Base-by-base conservation (phyloP, 2,797 vertebrate species). In the Poeciliopsis gracilis region DNA sequence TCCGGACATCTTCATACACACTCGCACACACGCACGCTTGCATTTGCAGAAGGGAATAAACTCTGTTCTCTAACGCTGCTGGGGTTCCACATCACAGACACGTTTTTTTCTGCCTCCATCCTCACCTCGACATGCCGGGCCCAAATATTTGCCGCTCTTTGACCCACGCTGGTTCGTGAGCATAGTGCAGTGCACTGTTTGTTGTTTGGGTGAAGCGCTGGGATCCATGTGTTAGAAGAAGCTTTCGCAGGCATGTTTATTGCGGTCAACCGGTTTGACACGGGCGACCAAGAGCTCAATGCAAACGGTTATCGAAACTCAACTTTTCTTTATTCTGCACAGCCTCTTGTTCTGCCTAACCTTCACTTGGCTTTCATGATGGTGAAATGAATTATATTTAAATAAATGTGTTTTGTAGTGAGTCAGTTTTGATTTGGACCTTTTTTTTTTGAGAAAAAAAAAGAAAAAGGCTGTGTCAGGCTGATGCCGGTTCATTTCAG, bases 31-130 rank as follows among this genome's bases (percentile, higher is more conserved):
- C 12, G 74, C 43, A 74, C 30, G 12, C 66, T 78, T 75, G 73
- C 57, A 86, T 85, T 88, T 87, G 84, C 90, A 91, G 88, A 94
- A 91, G 92, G 92, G 92, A 94, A 91, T 88, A 80, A 85, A 88
- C 83, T 77, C 82, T 86, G 85, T 84, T 92, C 89, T 90, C 75
- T 87, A 91, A 87, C 83, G 87, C 88, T 70, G 84, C 87, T 83
- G 18, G 74, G 77, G 77, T 89, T 57, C 78, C 72, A 87, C 83
- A 92, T 91, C 90, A 89, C 84, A 86, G 63, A 84, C 75, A 73
- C 51, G 66, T 88, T 90, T 91, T 90, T 91, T 90, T 82, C 77
- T 88, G 38, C 85, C 78, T 81, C 71, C 86, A 76, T 81, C 76
- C 11, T 41, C 82, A 76, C 86, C 82, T 81, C 9, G 5, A 78